Evolutionary conservation across 1,140 invertebrate species (phyloP), one percentile per base, ranked within the genome.

Genomic region (Apis laboriosa): DNA sequence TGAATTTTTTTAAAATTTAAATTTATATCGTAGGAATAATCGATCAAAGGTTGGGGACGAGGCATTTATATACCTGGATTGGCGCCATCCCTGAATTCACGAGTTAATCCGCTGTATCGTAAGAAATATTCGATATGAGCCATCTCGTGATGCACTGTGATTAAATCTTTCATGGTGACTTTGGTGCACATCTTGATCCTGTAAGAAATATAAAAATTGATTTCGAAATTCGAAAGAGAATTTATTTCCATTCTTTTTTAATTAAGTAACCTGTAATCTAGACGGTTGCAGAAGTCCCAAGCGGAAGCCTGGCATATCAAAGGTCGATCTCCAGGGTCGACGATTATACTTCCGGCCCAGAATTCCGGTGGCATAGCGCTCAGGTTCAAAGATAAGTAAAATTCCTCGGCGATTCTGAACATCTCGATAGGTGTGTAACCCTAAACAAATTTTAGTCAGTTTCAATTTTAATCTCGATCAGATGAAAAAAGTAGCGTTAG

Each of bases 181-280:
- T 97, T 96, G 0, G 98, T 98, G 91, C 98, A 99, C 97, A 98
- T 98, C 94, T 99, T 99, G 73, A 99, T 98, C 83, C 98, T 98
- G 56, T 15, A 9, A 13, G 43, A 34, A 13, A 5, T 11, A 43
- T n/a, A 5, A 68, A 24, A 49, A 51, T 51, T n/a, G 11, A n/a
- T 49, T 67, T 9, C 0, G 17, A 60, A 2, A 9, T n/a, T n/a
- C 3, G 19, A n/a, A 0, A 43, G 34, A 5, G 9, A n/a, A 60
- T 9, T 60, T 11, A n/a, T n/a, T 7, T 9, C 8, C 8, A 7
- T 60, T 60, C 1, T 1, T 60, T 19, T 9, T 60, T 60, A 13
- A 43, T 11, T 2, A 11, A 49, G 11, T 19, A 8, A 94, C 97
- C 97, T 96, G 90, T 97, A 98, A 90, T 98, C 98, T 85, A 97